Percentiles rank a stretch among this genome's conserved stretches.
Conservation (phyloP, 1,140 invertebrate genomes). For the Pogonomyrmex barbatus region DNA sequence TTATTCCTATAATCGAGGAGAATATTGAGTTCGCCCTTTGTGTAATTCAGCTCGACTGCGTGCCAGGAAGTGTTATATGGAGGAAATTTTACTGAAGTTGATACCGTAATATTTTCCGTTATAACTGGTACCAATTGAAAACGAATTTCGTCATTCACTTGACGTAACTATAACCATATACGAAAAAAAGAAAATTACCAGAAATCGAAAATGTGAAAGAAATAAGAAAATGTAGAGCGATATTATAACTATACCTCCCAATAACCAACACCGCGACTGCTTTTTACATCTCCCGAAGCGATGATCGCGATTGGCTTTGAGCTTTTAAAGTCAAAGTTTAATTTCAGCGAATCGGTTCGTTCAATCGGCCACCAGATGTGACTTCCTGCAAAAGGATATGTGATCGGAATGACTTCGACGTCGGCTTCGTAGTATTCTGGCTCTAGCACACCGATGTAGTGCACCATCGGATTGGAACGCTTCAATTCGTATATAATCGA, state of each 20-base stretch:
- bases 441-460: conserved; percentile 92
- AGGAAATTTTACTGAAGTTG: conserved; percentile 92
- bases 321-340: conserved; percentile 96
- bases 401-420: conserved; percentile 95
- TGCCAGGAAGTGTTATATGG: conserved; percentile 92
- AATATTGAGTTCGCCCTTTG: conserved; percentile 90
- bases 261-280: conserved; percentile 90
- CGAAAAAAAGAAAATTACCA: conserved; percentile 20
- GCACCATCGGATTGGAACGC: conserved; percentile 93
- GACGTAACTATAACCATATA: conserved; percentile 87
- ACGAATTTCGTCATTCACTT: conserved; percentile 93
- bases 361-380: conserved; percentile 94
- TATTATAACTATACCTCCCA: conserved; percentile 91
- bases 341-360: conserved; percentile 89
- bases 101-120: conserved; percentile 90
- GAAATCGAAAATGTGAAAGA: neutral
- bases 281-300: conserved; percentile 92
- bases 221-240: neutral
- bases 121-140: conserved; percentile 92
- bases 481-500: conserved; percentile 96
- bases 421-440: conserved; percentile 94
- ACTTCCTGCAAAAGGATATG: conserved; percentile 95
- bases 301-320: conserved; percentile 93
- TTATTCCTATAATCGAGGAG: conserved; percentile 91
- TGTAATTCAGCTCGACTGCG: conserved; percentile 92